Percentiles rank a stretch among this genome's conserved stretches.
Evolutionary conservation across 2,888 invertebrate species (phyloP).

Genomic region (Gibbula magus): DNA sequence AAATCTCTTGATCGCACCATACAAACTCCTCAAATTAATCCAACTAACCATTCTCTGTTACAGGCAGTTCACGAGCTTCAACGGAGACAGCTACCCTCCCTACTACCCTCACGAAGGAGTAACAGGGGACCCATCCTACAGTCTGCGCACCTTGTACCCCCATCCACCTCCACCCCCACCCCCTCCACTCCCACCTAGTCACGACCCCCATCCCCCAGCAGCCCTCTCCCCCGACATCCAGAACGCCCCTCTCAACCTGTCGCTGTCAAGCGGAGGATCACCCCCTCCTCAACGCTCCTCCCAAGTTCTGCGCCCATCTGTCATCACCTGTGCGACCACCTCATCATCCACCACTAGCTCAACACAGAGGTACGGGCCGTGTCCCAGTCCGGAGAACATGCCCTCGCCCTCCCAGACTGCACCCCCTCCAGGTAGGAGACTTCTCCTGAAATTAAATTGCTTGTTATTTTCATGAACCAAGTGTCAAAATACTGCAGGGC

Average conservation of each 20-base stretch:
- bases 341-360: neutral
- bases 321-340: conserved; percentile 57
- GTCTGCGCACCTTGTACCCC: conserved; percentile 30
- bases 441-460: too few species aligned
- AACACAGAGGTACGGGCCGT: neutral
- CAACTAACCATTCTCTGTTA: conserved; percentile 15
- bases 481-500: too few species aligned
- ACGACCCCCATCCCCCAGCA: conserved; percentile 32
- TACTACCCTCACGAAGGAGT: conserved; percentile 33
- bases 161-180: conserved; percentile 29
- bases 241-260: conserved; percentile 63
- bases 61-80: conserved; percentile 49
- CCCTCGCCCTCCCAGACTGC: neutral
- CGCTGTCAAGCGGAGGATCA: conserved; percentile 46
- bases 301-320: conserved; percentile 60
- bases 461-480: too few species aligned
- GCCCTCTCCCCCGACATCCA: conserved; percentile 45
- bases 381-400: conserved; percentile 3
- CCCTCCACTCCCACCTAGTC: conserved; percentile 38
- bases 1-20: too few species aligned
- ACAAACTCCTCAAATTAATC: neutral
- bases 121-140: conserved; percentile 29
- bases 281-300: conserved; percentile 41
- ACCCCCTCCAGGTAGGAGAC: neutral
- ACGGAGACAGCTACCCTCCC: conserved; percentile 28